Evolutionary conservation across 2,113 vertebrate species (phyloP).

Genomic region (Equus quagga): DNA sequence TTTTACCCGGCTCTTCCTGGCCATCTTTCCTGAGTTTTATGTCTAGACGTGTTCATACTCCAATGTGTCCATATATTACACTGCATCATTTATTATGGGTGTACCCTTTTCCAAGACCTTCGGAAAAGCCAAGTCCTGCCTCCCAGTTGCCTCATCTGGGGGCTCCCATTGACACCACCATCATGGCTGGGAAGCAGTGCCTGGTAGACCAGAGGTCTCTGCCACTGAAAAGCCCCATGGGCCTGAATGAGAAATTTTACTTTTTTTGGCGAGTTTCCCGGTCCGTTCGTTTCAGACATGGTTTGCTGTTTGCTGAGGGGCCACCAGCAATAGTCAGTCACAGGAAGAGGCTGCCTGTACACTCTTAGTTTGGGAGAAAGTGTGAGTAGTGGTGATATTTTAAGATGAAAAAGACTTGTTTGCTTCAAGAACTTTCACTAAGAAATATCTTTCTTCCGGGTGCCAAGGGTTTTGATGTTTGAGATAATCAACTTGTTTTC

Average conservation of each 20-base stretch:
- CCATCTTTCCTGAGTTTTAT: not conserved
- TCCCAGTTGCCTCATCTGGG: not conserved
- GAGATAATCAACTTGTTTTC: not conserved
- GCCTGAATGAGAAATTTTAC: not conserved
- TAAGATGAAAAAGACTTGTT: not conserved
- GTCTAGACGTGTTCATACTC: not conserved
- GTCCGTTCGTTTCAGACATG: not conserved
- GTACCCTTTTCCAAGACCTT: not conserved
- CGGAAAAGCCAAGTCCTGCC: not conserved
- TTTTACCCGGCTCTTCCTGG: not conserved
- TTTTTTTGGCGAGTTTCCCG: not conserved
- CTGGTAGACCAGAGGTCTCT: not conserved
- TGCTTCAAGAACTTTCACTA: not conserved
- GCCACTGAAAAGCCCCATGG: not conserved
- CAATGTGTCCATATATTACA: not conserved
- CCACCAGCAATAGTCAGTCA: no score
- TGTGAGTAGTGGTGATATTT: not conserved
- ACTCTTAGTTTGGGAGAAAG: not conserved
- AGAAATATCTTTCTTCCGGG: not conserved
- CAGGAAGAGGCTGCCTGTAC: accelerated
- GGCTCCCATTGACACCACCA: accelerated
- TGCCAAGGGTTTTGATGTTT: not conserved
- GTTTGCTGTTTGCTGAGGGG: not conserved
- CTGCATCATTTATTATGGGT: no score
- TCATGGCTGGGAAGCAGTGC: not conserved